Percentiles rank a stretch among this genome's conserved stretches.
Evolutionary conservation across 2,113 vertebrate genomes (phyloP).

Genomic region (Pantherophis guttatus): DNA sequence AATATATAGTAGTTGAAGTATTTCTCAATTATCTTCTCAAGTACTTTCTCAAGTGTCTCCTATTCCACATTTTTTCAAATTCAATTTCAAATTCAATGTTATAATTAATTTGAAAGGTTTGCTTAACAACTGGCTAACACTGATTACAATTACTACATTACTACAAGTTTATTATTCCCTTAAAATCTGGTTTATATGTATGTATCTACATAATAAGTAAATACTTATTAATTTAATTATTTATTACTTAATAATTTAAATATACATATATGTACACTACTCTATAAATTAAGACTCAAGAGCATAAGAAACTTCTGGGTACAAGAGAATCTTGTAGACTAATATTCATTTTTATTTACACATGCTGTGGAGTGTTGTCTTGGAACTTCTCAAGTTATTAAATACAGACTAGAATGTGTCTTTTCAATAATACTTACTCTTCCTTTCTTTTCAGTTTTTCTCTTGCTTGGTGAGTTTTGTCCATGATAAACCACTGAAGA

Average conservation of each 20-base stretch:
- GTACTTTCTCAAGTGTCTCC: background rate
- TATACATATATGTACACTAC: background rate
- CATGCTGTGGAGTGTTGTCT: background rate
- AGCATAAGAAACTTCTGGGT: background rate
- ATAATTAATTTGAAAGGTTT: background rate
- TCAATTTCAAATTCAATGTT: background rate
- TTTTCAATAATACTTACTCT: slow-evolving; percentile 73
- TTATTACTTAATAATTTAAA: background rate
- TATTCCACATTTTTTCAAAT: background rate
- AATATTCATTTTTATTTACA: background rate
- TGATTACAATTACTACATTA: background rate
- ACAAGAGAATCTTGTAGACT: background rate
- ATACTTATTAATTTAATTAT: background rate
- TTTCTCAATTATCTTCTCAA: background rate
- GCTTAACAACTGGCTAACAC: background rate
- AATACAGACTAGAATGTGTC: rapidly evolving
- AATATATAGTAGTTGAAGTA: background rate
- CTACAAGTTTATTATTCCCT: background rate
- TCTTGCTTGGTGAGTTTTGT: slow-evolving; percentile 82
- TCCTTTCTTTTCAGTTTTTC: slow-evolving; percentile 73
- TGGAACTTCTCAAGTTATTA: background rate
- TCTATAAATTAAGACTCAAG: background rate
- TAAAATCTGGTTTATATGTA: background rate
- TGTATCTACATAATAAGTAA: background rate
- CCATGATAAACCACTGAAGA: slow-evolving; percentile 86